These are phyloP conservation scores for Lepidurus apus DNA, from an alignment of 1,140 invertebrate species.

Conservation along the genomic window DNA sequence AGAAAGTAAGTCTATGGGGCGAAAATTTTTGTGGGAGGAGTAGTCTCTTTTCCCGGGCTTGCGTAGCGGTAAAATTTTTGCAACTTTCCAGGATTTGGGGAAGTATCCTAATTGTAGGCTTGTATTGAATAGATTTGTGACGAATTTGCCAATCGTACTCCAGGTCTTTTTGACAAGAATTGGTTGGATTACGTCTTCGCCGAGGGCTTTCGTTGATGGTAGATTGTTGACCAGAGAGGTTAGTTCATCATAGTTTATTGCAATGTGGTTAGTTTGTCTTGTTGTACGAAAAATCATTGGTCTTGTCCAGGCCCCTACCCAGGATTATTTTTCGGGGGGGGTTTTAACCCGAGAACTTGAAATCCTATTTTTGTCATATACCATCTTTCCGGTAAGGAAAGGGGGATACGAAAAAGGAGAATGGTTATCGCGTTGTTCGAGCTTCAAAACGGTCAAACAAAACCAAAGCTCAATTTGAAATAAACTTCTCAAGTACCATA, in stretches of 20 bases:
- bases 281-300: background rate
- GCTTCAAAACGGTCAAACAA: too few relatives aligned
- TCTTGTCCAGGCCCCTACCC: too few relatives aligned
- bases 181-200: background rate
- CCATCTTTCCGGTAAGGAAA: too few relatives aligned
- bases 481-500: too few relatives aligned
- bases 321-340: too few relatives aligned
- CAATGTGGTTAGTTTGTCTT: background rate
- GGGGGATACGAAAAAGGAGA: too few relatives aligned
- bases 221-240: background rate
- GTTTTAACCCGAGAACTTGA: too few relatives aligned
- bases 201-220: background rate
- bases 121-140: slow-evolving; percentile 24
- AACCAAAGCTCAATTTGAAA: too few relatives aligned
- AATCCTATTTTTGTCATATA: too few relatives aligned
- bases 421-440: too few relatives aligned
- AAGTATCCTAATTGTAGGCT: slow-evolving; percentile 24
- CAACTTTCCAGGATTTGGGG: slow-evolving; percentile 26
- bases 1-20: slow-evolving; percentile 5
- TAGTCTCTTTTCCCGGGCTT: slow-evolving; percentile 21
- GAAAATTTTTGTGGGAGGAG: background rate
- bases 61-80: background rate
- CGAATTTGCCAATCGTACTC: background rate
- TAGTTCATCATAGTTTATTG: slow-evolving; percentile 1
- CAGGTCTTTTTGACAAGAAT: slow-evolving; percentile 16